These are phyloP conservation scores for Acanthoscelides obtectus DNA, from an alignment of 2,888 invertebrate genomes.

Conservation along the genomic window DNA sequence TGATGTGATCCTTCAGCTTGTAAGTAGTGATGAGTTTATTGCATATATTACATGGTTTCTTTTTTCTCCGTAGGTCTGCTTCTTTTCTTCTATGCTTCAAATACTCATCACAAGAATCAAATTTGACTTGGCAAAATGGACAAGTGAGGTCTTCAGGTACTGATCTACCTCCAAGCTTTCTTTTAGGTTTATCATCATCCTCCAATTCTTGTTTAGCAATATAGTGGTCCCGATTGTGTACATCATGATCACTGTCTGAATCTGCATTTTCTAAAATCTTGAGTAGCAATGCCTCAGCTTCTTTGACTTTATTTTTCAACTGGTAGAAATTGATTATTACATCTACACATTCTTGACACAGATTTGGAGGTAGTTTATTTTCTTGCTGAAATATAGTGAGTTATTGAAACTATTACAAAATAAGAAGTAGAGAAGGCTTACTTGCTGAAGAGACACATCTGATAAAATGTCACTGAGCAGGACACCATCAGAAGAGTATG, in stretches of 20 bases:
- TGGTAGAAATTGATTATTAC: slow-evolving; percentile 14
- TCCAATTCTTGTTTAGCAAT: background rate
- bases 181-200: background rate
- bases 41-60: slow-evolving; percentile 15
- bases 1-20: slow-evolving; percentile 21
- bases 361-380: slow-evolving; percentile 14
- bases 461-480: background rate
- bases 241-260: background rate
- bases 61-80: slow-evolving; percentile 20
- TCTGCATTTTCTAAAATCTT: slow-evolving; percentile 2
- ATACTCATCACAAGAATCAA: slow-evolving; percentile 14
- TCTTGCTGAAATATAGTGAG: slow-evolving; percentile 9
- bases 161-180: slow-evolving; percentile 1
- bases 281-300: slow-evolving; percentile 13
- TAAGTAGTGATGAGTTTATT: slow-evolving; percentile 18
- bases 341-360: slow-evolving; percentile 15
- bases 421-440: background rate
- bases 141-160: slow-evolving; percentile 13
- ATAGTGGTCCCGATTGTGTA: slow-evolving; percentile 1
- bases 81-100: slow-evolving; percentile 20
- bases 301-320: slow-evolving; percentile 14
- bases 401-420: slow-evolving; percentile 1
- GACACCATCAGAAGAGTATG: background rate
- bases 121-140: slow-evolving; percentile 16
- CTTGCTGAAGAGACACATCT: background rate